phyloP scores from a whole-genome alignment of 2,797 vertebrate genomes.

The Siniperca scherzeri region DNA sequence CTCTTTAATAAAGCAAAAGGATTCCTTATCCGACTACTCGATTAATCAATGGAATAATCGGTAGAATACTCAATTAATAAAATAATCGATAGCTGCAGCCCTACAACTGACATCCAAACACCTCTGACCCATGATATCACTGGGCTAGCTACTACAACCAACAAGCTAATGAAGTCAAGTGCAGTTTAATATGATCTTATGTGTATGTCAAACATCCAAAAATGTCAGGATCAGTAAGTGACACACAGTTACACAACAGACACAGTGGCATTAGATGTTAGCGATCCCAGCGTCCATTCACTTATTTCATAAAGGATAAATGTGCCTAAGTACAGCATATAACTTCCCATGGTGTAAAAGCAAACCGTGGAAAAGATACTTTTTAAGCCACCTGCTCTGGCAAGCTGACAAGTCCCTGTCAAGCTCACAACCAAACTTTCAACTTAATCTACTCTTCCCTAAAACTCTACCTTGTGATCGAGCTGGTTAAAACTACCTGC shows the following conservation, averaged over 20 bases:
- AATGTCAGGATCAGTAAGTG: not conserved
- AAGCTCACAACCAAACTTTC: constrained; percentile 58
- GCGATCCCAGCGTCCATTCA: not conserved
- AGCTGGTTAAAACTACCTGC: constrained; percentile 61
- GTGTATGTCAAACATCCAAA: not conserved
- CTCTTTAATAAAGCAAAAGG: too few species aligned
- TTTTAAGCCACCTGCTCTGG: constrained; percentile 47
- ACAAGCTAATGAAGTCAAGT: not conserved
- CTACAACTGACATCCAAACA: not conserved
- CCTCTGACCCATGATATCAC: too few species aligned
- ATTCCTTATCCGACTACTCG: too few species aligned
- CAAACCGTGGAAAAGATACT: not conserved
- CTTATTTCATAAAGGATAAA: not conserved
- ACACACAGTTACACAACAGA: not conserved
- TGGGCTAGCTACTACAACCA: not conserved
- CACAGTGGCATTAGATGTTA: not conserved
- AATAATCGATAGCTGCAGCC: too few species aligned
- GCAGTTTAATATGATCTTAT: not conserved
- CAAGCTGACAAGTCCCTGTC: constrained; percentile 60
- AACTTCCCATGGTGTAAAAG: constrained; percentile 8
- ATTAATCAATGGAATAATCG: too few species aligned
- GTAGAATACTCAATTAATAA: too few species aligned
- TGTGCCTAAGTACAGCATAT: not conserved
- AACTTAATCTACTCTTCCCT: constrained; percentile 59
- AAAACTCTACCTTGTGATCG: constrained; percentile 49